A percentile compares a stretch with the other conserved stretches of the same genome.
phyloP scores from a whole-genome alignment of 2,113 vertebrate species.

The Picathartes gymnocephalus region DNA sequence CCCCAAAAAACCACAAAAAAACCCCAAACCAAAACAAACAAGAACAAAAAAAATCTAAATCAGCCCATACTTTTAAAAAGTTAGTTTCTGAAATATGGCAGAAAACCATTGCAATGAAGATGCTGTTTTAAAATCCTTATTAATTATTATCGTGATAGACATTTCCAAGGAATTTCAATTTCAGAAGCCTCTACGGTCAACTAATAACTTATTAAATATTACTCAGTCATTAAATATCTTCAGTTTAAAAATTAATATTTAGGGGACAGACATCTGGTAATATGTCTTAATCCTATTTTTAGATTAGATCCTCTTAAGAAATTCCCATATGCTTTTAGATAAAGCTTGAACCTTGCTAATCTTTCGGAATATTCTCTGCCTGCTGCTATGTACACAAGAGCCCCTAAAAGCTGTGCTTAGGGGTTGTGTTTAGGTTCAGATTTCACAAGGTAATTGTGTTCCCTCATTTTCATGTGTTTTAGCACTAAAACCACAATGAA shows the following conservation, averaged over 20 bases:
- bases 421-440: slow-evolving; percentile 27
- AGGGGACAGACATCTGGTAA: slow-evolving; percentile 72
- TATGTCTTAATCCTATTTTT: slow-evolving; percentile 70
- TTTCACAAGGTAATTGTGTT: slow-evolving; percentile 40
- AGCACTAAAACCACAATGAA: neutral
- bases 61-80: slow-evolving; percentile 6
- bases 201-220: slow-evolving; percentile 72
- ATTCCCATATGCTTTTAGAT: slow-evolving; percentile 56
- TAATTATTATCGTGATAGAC: slow-evolving; percentile 65
- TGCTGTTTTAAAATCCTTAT: slow-evolving; percentile 58
- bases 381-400: neutral
- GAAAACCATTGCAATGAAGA: slow-evolving; percentile 44
- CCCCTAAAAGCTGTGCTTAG: slow-evolving; percentile 18
- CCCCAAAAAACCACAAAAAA: neutral
- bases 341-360: slow-evolving; percentile 51
- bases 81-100: slow-evolving; percentile 20
- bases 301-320: slow-evolving; percentile 66
- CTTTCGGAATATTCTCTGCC: slow-evolving; percentile 46
- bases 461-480: slow-evolving; percentile 44
- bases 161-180: slow-evolving; percentile 66
- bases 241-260: slow-evolving; percentile 75
- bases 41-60: neutral
- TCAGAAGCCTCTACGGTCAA: slow-evolving; percentile 64
- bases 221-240: slow-evolving; percentile 75
- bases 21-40: neutral